Percentiles rank a stretch among this genome's conserved stretches.
Conservation (phyloP, 2,113 vertebrate genomes). For the Aix galericulata region DNA sequence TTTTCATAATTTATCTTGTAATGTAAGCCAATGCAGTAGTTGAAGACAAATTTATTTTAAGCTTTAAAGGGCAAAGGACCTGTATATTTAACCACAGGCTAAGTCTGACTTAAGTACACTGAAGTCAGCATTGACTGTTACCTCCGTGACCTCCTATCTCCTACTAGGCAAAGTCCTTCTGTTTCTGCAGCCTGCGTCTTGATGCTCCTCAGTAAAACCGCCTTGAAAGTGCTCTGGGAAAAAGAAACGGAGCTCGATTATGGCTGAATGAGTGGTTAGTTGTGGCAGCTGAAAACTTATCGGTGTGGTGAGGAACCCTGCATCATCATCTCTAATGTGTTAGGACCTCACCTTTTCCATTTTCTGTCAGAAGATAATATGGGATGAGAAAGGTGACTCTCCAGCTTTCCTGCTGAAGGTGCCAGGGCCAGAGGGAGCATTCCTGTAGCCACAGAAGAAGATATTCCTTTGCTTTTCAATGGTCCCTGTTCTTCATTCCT, state of each 20-base stretch:
- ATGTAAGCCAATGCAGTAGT: constrained; percentile 66
- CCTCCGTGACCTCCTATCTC: constrained; percentile 4
- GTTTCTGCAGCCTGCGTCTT: not conserved
- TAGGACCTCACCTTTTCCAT: not conserved
- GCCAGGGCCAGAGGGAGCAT: not conserved
- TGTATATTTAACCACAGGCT: constrained; percentile 65
- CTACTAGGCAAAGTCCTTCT: constrained; percentile 9
- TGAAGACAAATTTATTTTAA: constrained; percentile 50
- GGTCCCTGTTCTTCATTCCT: not conserved
- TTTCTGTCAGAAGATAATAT: not conserved
- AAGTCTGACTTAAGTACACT: constrained; percentile 47
- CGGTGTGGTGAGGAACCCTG: not conserved
- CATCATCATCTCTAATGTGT: not conserved
- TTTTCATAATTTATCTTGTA: constrained; percentile 70
- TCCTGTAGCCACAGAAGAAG: not conserved
- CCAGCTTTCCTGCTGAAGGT: not conserved
- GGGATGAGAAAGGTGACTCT: not conserved
- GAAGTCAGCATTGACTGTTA: constrained; percentile 14
- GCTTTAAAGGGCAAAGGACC: constrained; percentile 60
- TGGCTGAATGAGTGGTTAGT: not conserved
- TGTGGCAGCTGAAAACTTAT: not conserved
- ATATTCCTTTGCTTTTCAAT: not conserved
- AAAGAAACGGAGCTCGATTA: not conserved
- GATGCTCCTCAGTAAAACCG: not conserved
- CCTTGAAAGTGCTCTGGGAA: not conserved